Percentiles rank a stretch among this genome's conserved stretches.
Evolutionary conservation across 2,888 invertebrate genomes (phyloP).

Genomic region (Caenorhabditis sp.): DNA sequence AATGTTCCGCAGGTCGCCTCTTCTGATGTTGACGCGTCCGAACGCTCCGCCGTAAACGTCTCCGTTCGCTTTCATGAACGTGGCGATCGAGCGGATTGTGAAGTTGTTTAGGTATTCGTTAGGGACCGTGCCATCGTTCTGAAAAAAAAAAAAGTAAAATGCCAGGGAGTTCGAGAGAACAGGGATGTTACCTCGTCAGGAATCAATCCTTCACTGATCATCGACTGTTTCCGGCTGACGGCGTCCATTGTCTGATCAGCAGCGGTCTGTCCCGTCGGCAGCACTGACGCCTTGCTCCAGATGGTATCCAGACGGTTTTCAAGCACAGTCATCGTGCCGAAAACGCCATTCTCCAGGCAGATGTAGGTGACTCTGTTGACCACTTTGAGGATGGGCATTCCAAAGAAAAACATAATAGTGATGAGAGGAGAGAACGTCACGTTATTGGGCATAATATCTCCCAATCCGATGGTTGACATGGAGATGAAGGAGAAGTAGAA

Average conservation of each 20-base stretch:
- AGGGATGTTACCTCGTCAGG: slow-evolving; percentile 45
- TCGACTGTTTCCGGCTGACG: slow-evolving; percentile 26
- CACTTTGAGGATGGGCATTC: slow-evolving; percentile 69
- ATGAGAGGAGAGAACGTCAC: slow-evolving; percentile 64
- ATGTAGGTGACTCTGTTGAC: slow-evolving; percentile 69
- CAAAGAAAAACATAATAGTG: slow-evolving; percentile 68
- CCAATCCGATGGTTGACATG: slow-evolving; percentile 69
- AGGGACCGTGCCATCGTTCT: slow-evolving; percentile 40
- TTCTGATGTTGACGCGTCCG: slow-evolving; percentile 64
- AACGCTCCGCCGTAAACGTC: slow-evolving; percentile 71
- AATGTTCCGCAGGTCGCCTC: slow-evolving; percentile 58
- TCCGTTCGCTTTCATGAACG: slow-evolving; percentile 64
- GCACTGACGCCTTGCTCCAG: slow-evolving; percentile 43
- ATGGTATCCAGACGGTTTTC: slow-evolving; percentile 61
- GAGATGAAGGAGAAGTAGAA: slow-evolving; percentile 70
- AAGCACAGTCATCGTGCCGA: slow-evolving; percentile 64
- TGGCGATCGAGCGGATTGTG: slow-evolving; percentile 69
- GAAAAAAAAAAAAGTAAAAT: neutral
- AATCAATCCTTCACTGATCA: slow-evolving; percentile 47
- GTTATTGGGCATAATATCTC: slow-evolving; percentile 72
- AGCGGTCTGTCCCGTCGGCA: slow-evolving; percentile 16
- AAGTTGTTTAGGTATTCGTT: slow-evolving; percentile 68
- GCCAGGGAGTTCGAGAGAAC: neutral
- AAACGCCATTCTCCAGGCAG: slow-evolving; percentile 67
- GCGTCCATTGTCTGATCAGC: slow-evolving; percentile 7